Conservation (phyloP, 37 sponge, comb jelly and placozoan genomes). For the Ianthella basta region DNA sequence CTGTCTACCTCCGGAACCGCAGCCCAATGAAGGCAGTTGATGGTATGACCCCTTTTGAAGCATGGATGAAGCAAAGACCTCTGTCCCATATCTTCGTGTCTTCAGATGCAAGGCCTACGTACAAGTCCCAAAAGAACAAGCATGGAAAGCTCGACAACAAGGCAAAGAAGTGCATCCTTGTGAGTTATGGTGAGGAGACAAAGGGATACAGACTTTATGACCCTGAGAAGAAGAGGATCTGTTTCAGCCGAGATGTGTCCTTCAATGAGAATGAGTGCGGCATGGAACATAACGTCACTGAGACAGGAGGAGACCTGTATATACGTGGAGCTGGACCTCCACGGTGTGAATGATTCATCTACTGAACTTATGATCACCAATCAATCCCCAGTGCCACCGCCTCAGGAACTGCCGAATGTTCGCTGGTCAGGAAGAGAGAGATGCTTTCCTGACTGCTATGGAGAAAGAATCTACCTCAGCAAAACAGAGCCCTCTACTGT, state of each 20-base stretch:
- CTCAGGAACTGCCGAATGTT: slow-evolving; percentile 20
- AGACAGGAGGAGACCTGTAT: not conserved
- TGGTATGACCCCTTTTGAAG: slow-evolving; percentile 62
- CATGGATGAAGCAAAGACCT: slow-evolving; percentile 48
- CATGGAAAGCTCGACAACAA: slow-evolving; percentile 52
- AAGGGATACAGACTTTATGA: slow-evolving; percentile 65
- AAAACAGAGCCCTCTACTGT: slow-evolving; percentile 27
- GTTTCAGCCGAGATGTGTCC: slow-evolving; percentile 58
- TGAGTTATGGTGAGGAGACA: slow-evolving; percentile 36
- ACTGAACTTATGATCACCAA: not conserved
- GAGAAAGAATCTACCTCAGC: slow-evolving; percentile 9
- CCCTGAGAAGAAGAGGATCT: slow-evolving; percentile 20
- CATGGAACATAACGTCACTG: not conserved
- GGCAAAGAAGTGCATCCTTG: slow-evolving; percentile 47
- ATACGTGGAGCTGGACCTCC: slow-evolving; percentile 12
- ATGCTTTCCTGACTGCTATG: slow-evolving; percentile 44
- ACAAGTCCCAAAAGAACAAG: slow-evolving; percentile 58
- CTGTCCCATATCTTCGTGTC: slow-evolving; percentile 40
- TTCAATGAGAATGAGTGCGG: slow-evolving; percentile 55
- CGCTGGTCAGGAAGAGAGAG: slow-evolving; percentile 39
- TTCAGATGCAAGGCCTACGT: slow-evolving; percentile 40
- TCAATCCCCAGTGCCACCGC: slow-evolving; percentile 7
- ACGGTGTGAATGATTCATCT: not conserved
- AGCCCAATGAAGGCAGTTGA: slow-evolving; percentile 43
- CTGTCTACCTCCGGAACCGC: slow-evolving; percentile 34